A percentile compares a stretch with the other conserved stretches of the same genome.
phyloP scores from a whole-genome alignment of 2,888 invertebrate species.

The Epistrophe eligans region DNA sequence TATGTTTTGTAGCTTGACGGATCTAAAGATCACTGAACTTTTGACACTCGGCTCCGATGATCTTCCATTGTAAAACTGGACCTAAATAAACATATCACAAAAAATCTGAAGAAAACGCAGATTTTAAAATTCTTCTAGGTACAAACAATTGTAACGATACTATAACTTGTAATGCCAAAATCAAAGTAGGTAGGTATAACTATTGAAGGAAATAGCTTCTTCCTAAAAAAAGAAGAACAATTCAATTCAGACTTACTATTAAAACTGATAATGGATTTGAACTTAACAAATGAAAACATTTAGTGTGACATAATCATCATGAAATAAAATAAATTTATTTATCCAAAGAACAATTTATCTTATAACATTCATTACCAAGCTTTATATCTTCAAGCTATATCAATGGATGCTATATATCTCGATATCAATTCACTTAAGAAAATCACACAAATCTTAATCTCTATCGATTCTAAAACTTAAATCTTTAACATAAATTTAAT shows the following conservation, averaged over 20 bases:
- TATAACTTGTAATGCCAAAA: too few relatives aligned
- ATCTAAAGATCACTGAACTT: too few relatives aligned
- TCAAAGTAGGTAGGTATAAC: too few relatives aligned
- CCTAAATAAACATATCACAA: too few relatives aligned
- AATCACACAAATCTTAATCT: conserved; percentile 18
- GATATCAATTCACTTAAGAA: neutral
- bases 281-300: neutral
- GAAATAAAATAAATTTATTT: neutral
- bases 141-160: too few relatives aligned
- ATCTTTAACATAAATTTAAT: conserved; percentile 25
- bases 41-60: too few relatives aligned
- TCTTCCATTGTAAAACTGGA: too few relatives aligned
- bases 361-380: neutral
- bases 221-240: neutral
- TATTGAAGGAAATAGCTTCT: too few relatives aligned
- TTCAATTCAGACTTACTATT: neutral
- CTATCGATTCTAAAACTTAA: conserved; percentile 17
- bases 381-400: neutral
- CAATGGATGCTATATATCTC: neutral
- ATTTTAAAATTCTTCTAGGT: too few relatives aligned
- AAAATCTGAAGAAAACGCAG: too few relatives aligned
- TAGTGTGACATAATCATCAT: conserved; percentile 3
- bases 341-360: neutral
- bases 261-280: neutral
- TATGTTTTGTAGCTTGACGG: too few relatives aligned